Base-by-base conservation (phyloP, 2,888 invertebrate species). In the Furcula furcula region DNA sequence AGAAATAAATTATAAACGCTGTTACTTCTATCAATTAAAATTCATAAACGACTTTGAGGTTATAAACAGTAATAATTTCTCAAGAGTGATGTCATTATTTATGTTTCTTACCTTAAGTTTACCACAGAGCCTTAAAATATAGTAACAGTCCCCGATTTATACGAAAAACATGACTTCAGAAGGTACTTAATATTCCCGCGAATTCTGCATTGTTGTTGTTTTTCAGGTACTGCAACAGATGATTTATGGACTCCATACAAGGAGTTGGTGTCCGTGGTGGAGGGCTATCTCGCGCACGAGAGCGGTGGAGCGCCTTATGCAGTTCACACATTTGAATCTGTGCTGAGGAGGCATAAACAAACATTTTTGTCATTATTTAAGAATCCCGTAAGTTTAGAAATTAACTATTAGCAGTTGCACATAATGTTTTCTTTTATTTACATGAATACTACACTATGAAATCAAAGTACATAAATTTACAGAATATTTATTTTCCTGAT, bases 201-300 rank as follows among this genome's bases (percentile, higher is more conserved):
- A 3, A 3, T 20, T n/a, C 7, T 4, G 9, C 10, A 6, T 5
- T 21, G 10, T 21, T 27, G 5, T 10, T 20, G 26, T 11, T 1
- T 32, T 49, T 4, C 39, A 89, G 88, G 78, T 1, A 70, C 75
- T 9, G 82, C 86, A 23, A 89, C 91, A 6, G 94, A 94, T 65
- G 95, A 96, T 76, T 90, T 95, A 87, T 96, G 96, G 96, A 94
- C 94, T 29, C 94, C 95, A 0, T 95, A 92, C 78, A 95, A 95
- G 65, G 94, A 95, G 63, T 78, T 96, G 21, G 92, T 93, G 43
- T 90, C 87, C 15, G 90, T 93, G 29, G 92, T 95, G 22, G 94
- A 94, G 61, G 90, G 91, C 35, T 92, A 93, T 56, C 84, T 95
- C 18, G 89, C 91, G 4, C 90, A 91, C 31, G 90, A 92, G 16